Conservation (phyloP, 2,113 vertebrate genomes). For the Percina caprodes region DNA sequence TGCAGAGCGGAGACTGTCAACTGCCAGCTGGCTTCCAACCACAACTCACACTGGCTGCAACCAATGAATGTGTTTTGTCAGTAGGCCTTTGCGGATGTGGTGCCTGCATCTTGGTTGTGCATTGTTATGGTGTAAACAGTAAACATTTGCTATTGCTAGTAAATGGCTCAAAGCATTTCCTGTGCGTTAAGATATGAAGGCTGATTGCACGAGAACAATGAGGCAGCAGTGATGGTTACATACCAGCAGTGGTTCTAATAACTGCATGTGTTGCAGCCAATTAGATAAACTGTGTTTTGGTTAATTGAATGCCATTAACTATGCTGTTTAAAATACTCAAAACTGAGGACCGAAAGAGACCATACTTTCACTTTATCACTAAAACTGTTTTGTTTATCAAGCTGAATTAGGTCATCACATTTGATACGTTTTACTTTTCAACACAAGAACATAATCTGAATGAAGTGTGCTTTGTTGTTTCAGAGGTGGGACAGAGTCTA, state of each 20-base stretch:
- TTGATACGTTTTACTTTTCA: not conserved
- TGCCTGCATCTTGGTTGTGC: not conserved
- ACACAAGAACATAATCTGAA: not conserved
- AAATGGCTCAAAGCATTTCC: not conserved
- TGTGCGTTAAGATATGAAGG: not conserved
- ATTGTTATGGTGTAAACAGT: not conserved
- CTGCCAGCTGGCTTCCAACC: not conserved
- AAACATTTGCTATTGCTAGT: conserved; percentile 1
- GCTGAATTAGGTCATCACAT: not conserved
- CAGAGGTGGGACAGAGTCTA: conserved; percentile 98
- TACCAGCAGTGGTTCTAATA: not conserved
- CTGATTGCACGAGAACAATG: not conserved
- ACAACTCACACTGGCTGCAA: not conserved
- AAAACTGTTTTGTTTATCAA: not conserved
- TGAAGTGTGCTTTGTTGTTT: conserved; percentile 31
- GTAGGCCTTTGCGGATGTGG: not conserved
- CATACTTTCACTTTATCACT: not conserved
- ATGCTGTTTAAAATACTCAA: not conserved
- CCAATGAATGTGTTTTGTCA: not conserved
- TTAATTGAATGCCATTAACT: not conserved
- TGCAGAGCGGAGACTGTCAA: not conserved
- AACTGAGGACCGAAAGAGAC: not conserved
- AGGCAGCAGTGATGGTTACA: not conserved
- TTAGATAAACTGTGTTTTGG: not conserved
- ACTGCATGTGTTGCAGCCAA: not conserved